Evolutionary conservation across 2,888 invertebrate species (phyloP), one percentile per base, ranked within the genome.

Genomic region (Cabera pusaria): DNA sequence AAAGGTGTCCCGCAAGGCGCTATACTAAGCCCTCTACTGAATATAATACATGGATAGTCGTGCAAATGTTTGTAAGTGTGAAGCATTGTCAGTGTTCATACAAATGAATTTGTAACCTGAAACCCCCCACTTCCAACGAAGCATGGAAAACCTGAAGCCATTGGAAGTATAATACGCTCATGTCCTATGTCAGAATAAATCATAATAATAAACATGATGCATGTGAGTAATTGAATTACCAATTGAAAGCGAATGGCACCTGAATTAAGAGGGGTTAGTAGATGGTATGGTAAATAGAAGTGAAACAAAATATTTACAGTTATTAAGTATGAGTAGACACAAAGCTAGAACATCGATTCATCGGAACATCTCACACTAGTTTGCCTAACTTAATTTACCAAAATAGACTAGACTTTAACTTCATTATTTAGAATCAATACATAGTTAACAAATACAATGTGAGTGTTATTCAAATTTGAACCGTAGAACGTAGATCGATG

Each of bases 91-190:
- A 24, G 27, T 31, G 34, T 17, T 25, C 26, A 34, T 42, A 50
- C 46, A 20, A 36, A 33, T 43, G 49, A 56, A 53, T 56, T 49
- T 35, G 71, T 49, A 62, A 78, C 54, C 32, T 44, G 62, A 75
- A 56, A 65, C 75, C 56, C 36, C 67, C 53, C 35, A 46, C 45
- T 51, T 38, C 38, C 52, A 63, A 68, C 67, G 69, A 74, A 68
- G 63, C 70, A 48, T 54, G 59, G 57, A 44, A 58, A 52, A 45
- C 51, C 37, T 48, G 62, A 70, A 71, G 71, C 69, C 63, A 64
- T 66, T 64, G 64, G 67, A 62, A 57, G 56, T 61, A 68, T 56
- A 60, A 58, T 52, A 51, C 25, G 16, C 28, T 9, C 18, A 31
- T 22, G 9, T 14, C 31, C 28, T 17, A 31, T 44, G 37, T 41